A percentile compares a stretch with the other conserved stretches of the same genome.
Conservation (phyloP, 2,113 vertebrate species). For the Tonatia bakeri region DNA sequence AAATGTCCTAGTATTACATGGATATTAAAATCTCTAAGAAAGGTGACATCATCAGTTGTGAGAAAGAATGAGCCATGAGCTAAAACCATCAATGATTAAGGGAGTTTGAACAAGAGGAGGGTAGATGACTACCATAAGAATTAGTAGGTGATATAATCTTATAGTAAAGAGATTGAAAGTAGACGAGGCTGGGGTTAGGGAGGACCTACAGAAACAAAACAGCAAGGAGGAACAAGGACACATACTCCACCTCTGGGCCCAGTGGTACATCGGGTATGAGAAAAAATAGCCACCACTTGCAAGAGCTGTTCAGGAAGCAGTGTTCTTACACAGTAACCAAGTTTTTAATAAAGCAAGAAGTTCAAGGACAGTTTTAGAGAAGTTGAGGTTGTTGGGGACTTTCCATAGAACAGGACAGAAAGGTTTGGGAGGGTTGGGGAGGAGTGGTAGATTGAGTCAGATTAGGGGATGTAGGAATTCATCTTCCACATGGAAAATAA, state of each 20-base stretch:
- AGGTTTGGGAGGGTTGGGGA: background rate
- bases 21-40: background rate
- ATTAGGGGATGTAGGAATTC: background rate
- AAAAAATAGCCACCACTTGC: background rate
- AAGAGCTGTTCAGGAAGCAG: background rate
- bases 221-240: background rate
- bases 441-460: background rate
- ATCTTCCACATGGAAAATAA: background rate
- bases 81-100: background rate
- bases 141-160: background rate
- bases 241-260: background rate
- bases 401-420: background rate
- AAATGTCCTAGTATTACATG: background rate
- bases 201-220: background rate
- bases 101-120: background rate
- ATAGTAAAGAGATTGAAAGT: background rate
- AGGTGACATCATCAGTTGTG: background rate
- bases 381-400: background rate
- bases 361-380: constrained; percentile 3
- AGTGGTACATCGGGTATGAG: background rate
- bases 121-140: background rate
- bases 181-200: background rate
- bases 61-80: background rate
- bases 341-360: background rate
- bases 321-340: background rate